A percentile compares a stretch with the other conserved stretches of the same genome.
Evolutionary conservation across 2,113 vertebrate genomes (phyloP).

Genomic region (Chelonoidis abingdonii): DNA sequence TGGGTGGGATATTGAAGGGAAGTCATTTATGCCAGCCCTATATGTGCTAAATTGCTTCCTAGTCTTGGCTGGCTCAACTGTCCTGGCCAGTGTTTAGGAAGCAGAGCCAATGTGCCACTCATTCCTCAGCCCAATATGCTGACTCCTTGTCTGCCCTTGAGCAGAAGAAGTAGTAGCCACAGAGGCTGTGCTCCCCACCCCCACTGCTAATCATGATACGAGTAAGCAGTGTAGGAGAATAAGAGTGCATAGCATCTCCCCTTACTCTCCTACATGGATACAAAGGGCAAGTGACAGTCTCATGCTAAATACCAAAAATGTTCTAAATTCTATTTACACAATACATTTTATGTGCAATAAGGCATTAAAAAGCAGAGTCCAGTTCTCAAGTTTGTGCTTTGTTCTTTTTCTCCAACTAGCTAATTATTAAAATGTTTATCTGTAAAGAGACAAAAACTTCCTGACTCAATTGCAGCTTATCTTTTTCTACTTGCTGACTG

Average conservation of each 20-base stretch:
- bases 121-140: background rate
- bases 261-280: background rate
- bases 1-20: background rate
- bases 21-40: background rate
- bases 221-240: too few relatives aligned
- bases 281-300: background rate
- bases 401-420: slow-evolving; percentile 11
- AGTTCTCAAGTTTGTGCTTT: slow-evolving; percentile 4
- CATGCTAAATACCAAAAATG: background rate
- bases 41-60: fast-evolving
- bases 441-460: slow-evolving; percentile 23
- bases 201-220: background rate
- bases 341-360: background rate
- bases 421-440: slow-evolving; percentile 42
- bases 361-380: background rate
- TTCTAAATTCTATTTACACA: background rate
- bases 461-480: slow-evolving; percentile 17
- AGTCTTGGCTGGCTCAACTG: background rate
- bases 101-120: background rate
- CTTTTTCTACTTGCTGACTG: slow-evolving; percentile 34
- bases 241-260: fast-evolving
- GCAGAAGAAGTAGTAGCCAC: background rate
- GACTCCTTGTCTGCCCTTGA: background rate
- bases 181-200: background rate
- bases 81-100: fast-evolving